phyloP scores from a whole-genome alignment of 2,113 vertebrate species.

The Bothrops jararaca region DNA sequence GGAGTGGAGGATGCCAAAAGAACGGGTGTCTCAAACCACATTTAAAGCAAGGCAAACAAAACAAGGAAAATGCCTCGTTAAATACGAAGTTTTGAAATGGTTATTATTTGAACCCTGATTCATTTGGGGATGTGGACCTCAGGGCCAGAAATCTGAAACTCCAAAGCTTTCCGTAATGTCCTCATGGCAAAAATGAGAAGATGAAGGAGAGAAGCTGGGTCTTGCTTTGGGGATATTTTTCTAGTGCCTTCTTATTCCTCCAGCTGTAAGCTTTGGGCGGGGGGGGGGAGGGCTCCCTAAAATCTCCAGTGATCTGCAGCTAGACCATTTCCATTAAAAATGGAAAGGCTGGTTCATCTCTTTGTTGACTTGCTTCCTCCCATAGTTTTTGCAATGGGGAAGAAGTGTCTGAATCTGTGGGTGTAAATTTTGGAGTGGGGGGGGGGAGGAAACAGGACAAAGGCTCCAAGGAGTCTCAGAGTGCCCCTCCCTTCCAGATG shows the following conservation, averaged over 20 bases:
- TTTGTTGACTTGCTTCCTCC: background rate
- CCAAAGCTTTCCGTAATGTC: background rate
- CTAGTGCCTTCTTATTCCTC: background rate
- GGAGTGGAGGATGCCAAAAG: background rate
- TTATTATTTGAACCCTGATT: background rate
- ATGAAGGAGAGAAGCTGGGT: background rate
- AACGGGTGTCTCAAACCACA: background rate
- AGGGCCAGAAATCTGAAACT: background rate
- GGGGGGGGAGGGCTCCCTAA: background rate
- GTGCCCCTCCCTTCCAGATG: background rate
- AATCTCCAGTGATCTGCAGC: background rate
- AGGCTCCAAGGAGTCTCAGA: background rate
- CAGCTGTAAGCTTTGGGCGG: background rate
- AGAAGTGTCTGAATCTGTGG: background rate
- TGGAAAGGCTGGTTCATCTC: background rate
- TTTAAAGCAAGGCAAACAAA: background rate
- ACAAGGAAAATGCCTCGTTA: background rate
- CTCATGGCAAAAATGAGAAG: background rate
- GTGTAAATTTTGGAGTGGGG: background rate
- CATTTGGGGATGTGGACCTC: background rate
- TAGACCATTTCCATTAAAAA: background rate
- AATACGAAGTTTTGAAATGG: background rate
- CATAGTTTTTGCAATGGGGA: background rate
- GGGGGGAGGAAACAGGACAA: background rate
- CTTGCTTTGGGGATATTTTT: background rate